Evolutionary conservation across 1,140 invertebrate genomes (phyloP).

Genomic region (Chironomus tepperi): DNA sequence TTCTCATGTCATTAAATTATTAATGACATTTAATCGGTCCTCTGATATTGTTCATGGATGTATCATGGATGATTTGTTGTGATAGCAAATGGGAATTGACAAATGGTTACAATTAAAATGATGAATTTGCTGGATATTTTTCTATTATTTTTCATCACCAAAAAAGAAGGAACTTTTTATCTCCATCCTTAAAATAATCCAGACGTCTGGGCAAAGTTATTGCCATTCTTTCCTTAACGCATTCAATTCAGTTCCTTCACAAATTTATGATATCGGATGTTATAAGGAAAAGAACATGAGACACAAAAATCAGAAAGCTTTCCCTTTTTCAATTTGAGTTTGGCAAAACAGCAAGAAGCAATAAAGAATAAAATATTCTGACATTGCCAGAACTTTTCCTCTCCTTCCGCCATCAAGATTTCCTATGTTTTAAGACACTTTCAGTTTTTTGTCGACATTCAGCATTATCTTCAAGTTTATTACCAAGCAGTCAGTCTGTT

Average conservation of each 20-base stretch:
- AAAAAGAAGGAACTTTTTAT: not conserved
- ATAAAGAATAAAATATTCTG: not conserved
- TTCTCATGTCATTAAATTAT: not conserved
- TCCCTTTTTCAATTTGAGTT: not conserved
- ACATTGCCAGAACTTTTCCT: slow-evolving; percentile 6
- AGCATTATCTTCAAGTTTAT: not conserved
- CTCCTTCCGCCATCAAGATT: not conserved
- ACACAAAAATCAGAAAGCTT: not conserved
- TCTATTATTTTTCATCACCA: not conserved
- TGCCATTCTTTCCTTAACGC: not conserved
- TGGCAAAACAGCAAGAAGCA: not conserved
- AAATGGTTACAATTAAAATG: not conserved
- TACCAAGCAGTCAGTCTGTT: not conserved
- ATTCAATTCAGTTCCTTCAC: not conserved
- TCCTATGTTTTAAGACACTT: not conserved
- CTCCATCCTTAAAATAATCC: not conserved
- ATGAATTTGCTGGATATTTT: not conserved
- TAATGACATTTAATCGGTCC: not conserved
- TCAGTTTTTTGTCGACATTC: not conserved
- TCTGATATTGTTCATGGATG: no score
- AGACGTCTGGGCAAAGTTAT: not conserved
- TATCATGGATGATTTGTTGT: no score
- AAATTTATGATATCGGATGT: slow-evolving; percentile 11
- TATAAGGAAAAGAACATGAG: not conserved
- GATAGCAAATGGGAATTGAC: not conserved